phyloP scores from a whole-genome alignment of 2,888 invertebrate species.

The Congeria kusceri region DNA sequence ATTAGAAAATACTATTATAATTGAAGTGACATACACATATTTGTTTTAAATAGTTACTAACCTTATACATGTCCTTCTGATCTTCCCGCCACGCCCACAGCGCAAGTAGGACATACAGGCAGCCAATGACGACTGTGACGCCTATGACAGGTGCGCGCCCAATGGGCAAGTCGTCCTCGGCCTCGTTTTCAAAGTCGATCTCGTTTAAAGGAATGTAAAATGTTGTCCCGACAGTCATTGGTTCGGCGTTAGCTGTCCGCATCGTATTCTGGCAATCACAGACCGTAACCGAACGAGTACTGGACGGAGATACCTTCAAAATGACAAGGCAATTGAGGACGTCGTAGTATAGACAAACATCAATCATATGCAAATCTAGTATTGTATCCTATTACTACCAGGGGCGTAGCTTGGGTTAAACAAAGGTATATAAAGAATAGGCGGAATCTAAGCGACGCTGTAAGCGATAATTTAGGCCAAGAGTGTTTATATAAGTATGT shows the following conservation, averaged over 20 bases:
- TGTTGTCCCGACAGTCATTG: conserved; percentile 69
- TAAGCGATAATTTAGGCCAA: too few relatives aligned
- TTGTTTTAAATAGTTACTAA: too few relatives aligned
- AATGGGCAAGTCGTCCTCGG: neutral
- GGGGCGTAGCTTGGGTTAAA: too few relatives aligned
- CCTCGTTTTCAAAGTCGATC: conserved; percentile 82
- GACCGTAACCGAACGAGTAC: conserved; percentile 57
- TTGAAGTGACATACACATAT: too few relatives aligned
- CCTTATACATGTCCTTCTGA: conserved; percentile 59
- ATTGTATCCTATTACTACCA: too few relatives aligned
- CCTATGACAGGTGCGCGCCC: conserved; percentile 53
- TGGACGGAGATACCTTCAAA: conserved; percentile 60
- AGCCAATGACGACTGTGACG: conserved; percentile 22
- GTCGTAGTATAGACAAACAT: too few relatives aligned
- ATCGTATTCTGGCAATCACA: conserved; percentile 60
- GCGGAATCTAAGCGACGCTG: too few relatives aligned
- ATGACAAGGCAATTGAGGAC: neutral
- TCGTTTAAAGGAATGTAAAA: conserved; percentile 83
- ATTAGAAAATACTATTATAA: too few relatives aligned
- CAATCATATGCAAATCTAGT: too few relatives aligned
- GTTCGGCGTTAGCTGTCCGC: neutral
- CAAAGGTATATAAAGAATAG: too few relatives aligned
- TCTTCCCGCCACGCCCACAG: conserved; percentile 63
- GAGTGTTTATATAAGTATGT: too few relatives aligned
- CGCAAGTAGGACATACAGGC: conserved; percentile 37